Conservation (phyloP, 2,113 vertebrate species). For the Coracopsis vasa region DNA sequence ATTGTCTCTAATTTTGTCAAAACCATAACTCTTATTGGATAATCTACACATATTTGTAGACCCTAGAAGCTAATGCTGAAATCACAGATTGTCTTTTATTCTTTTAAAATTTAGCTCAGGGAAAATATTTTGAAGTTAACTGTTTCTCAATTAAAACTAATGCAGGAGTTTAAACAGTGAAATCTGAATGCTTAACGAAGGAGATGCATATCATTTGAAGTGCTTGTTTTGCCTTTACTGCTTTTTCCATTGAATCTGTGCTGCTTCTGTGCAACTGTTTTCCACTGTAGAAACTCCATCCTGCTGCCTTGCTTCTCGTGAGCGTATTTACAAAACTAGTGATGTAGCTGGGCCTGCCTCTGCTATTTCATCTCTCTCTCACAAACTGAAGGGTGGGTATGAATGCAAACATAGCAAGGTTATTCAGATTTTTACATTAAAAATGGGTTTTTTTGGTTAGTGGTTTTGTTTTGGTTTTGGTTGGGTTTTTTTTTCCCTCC, state of each 20-base stretch:
- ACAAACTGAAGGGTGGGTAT: conserved; percentile 98
- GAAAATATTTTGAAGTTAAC: background rate
- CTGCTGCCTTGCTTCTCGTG: conserved; percentile 95
- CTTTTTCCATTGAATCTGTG: conserved; percentile 85
- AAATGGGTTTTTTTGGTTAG: background rate
- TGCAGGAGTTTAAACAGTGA: background rate
- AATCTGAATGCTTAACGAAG: background rate
- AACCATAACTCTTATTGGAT: background rate
- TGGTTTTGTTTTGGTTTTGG: background rate
- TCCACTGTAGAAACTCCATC: conserved; percentile 94
- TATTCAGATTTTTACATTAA: conserved; percentile 21
- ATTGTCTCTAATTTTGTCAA: background rate
- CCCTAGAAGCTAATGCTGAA: background rate
- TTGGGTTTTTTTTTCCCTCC: background rate
- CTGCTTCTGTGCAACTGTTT: conserved; percentile 96
- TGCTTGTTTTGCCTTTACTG: conserved; percentile 74
- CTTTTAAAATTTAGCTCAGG: background rate
- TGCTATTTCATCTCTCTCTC: conserved; percentile 94
- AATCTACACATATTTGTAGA: background rate
- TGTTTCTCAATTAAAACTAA: background rate
- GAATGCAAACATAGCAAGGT: conserved; percentile 70
- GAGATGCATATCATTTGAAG: conserved; percentile 63
- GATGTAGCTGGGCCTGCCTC: conserved; percentile 90
- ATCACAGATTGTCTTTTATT: background rate
- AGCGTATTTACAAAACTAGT: conserved; percentile 92